Conservation (phyloP, 1,140 invertebrate species). For the Gonioctena quinquepunctata region DNA sequence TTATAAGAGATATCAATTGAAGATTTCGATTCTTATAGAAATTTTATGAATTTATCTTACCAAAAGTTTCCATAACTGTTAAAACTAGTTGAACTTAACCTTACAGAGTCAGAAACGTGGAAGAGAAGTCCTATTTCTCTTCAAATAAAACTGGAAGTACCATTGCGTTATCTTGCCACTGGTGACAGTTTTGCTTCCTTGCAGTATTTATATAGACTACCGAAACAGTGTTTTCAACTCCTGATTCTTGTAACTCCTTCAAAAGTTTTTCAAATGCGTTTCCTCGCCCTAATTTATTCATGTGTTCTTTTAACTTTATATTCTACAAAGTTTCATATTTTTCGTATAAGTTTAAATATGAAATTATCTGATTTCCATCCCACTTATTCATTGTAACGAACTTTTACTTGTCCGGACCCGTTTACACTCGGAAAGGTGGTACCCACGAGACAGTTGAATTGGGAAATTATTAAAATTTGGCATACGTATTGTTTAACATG, state of each 20-base stretch:
- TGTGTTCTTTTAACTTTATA: background rate
- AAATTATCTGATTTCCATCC: background rate
- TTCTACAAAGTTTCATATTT: background rate
- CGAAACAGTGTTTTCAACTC: background rate
- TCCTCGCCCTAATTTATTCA: background rate
- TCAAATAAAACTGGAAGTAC: constrained; percentile 16
- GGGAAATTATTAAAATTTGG: too few species aligned
- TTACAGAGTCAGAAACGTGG: constrained; percentile 15
- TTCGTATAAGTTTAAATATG: background rate
- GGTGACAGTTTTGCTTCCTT: constrained; percentile 15
- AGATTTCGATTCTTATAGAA: constrained; percentile 19
- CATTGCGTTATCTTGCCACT: constrained; percentile 17
- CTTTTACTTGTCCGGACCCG: background rate
- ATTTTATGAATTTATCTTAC: constrained; percentile 10
- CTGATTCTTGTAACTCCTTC: background rate
- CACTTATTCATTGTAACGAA: background rate
- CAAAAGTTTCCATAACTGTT: background rate
- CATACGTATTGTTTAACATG: too few species aligned
- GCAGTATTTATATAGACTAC: background rate
- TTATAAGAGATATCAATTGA: constrained; percentile 17
- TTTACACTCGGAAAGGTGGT: constrained; percentile 1
- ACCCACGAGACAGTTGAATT: too few species aligned
- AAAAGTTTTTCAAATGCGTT: background rate
- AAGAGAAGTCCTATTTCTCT: constrained; percentile 12
- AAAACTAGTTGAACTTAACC: constrained; percentile 11